phyloP scores from a whole-genome alignment of 1,140 invertebrate species.

The Leptopilina boulardi region DNA sequence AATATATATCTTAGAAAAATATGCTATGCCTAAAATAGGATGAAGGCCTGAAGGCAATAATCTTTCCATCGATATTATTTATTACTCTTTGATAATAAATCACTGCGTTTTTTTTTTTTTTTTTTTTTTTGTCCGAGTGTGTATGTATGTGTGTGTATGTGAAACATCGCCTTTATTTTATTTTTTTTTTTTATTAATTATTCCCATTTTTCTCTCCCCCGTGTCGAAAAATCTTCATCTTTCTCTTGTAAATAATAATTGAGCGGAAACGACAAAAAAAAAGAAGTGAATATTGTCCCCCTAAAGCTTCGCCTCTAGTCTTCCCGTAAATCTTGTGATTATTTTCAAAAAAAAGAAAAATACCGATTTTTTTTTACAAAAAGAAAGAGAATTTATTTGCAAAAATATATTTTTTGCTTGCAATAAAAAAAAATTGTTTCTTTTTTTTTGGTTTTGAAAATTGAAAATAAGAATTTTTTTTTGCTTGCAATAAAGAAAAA shows the following conservation, averaged over 20 bases:
- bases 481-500: conserved; percentile 37
- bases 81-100: conserved; percentile 61
- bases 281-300: conserved; percentile 23
- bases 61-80: conserved; percentile 72
- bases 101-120: too few relatives aligned
- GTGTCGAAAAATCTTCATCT: conserved; percentile 22
- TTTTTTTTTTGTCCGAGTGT: conserved; percentile 23
- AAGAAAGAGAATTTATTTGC: background rate
- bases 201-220: background rate
- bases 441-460: too few relatives aligned
- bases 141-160: too few relatives aligned
- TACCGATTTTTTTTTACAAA: background rate
- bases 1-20: conserved; percentile 75
- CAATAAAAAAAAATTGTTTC: conserved; percentile 28
- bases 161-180: background rate
- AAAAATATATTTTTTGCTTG: too few relatives aligned
- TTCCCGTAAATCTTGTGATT: conserved; percentile 35
- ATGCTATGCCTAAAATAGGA: conserved; percentile 77
- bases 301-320: conserved; percentile 7
- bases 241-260: conserved; percentile 10
- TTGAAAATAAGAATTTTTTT: too few relatives aligned
- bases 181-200: background rate
- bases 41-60: conserved; percentile 76
- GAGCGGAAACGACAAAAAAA: conserved; percentile 31
- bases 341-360: background rate